Evolutionary conservation across 1,140 invertebrate species (phyloP).

Genomic region (Penaeus japonicus): DNA sequence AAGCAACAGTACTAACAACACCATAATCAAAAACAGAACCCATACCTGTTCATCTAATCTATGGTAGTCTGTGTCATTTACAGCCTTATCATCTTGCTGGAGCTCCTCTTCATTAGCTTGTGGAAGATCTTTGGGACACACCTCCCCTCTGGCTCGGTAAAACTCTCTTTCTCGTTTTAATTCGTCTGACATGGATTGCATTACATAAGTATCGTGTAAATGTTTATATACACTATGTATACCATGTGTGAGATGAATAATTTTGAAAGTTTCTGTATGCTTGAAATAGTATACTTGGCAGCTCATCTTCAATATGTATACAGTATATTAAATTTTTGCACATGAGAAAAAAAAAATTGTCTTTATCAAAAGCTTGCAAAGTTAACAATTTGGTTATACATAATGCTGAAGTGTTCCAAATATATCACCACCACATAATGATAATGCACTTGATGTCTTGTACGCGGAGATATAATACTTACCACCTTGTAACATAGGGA

Average conservation of each 20-base stretch:
- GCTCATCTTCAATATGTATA: background rate
- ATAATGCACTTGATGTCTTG: background rate
- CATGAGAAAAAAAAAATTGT: no score
- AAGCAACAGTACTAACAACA: background rate
- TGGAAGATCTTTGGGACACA: constrained; percentile 87
- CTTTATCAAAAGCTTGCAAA: no score
- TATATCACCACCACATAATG: background rate
- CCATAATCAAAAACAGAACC: background rate
- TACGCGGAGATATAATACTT: background rate
- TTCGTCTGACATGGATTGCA: constrained; percentile 74
- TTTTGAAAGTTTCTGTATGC: background rate
- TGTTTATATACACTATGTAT: background rate
- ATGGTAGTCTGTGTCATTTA: constrained; percentile 86
- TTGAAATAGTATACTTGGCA: background rate
- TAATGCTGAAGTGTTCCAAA: background rate
- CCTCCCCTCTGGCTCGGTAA: constrained; percentile 81
- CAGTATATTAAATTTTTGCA: background rate
- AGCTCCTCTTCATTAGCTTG: constrained; percentile 66
- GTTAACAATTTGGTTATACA: background rate
- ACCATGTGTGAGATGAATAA: background rate
- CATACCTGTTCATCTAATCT: constrained; percentile 90
- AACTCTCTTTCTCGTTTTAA: constrained; percentile 86
- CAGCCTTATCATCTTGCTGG: constrained; percentile 60
- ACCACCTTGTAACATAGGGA: constrained; percentile 89
- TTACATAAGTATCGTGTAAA: background rate